Evolutionary conservation across 2,797 vertebrate species (phyloP).

Genomic region (Lophotriccus pileatus): DNA sequence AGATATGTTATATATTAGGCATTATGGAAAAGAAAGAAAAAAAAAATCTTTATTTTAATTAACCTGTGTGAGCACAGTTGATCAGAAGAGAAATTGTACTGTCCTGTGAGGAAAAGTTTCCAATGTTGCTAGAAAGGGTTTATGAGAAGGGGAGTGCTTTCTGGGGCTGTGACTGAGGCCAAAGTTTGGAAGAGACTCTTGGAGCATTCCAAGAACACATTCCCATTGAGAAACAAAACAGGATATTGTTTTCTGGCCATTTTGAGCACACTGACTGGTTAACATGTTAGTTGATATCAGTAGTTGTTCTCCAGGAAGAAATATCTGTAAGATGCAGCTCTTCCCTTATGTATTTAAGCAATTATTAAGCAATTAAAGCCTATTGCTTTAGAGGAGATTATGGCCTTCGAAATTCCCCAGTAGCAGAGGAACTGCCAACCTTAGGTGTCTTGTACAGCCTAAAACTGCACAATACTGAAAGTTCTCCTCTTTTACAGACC

Average conservation of each 20-base stretch:
- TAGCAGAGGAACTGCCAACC: not conserved
- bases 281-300: accelerated
- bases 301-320: not conserved
- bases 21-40: not conserved
- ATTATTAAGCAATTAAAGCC: not conserved
- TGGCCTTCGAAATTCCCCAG: not conserved
- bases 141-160: not conserved
- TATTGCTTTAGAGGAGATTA: not conserved
- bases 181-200: not conserved
- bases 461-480: not conserved
- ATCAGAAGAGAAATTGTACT: not conserved
- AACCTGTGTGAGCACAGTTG: accelerated
- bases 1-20: not conserved
- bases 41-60: accelerated
- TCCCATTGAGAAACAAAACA: not conserved
- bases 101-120: not conserved
- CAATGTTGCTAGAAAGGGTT: not conserved
- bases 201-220: not conserved
- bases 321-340: not conserved
- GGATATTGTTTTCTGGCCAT: accelerated
- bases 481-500: not conserved
- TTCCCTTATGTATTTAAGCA: not conserved
- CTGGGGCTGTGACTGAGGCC: not conserved
- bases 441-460: not conserved
- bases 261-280: not conserved